Evolutionary conservation across 2,113 vertebrate genomes (phyloP).

Genomic region (Aegithalos caudatus): DNA sequence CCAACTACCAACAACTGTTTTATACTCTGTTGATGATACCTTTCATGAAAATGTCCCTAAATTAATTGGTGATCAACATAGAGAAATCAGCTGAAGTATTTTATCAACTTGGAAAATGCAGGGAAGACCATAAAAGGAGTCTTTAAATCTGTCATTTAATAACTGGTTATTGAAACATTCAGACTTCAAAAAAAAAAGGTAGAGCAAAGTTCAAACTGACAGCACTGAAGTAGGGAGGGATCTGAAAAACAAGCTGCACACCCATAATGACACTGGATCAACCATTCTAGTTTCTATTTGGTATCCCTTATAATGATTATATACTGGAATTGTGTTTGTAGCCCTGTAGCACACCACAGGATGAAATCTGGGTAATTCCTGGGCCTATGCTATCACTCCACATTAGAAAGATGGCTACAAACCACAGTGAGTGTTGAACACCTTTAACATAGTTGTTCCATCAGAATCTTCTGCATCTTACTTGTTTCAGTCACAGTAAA

Average conservation of each 20-base stretch:
- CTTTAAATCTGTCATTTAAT: neutral
- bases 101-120: neutral
- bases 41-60: neutral
- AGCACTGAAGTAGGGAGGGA: neutral
- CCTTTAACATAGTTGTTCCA: neutral
- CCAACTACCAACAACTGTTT: rapidly evolving
- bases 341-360: rapidly evolving
- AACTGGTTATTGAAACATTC: neutral
- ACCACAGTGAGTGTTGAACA: neutral
- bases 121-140: neutral
- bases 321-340: neutral
- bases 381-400: too few relatives aligned
- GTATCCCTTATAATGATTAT: neutral
- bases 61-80: rapidly evolving
- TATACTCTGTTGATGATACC: neutral
- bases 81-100: neutral
- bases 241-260: neutral
- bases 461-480: neutral
- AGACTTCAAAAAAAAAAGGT: too few relatives aligned
- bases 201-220: neutral
- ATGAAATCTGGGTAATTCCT: neutral
- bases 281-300: neutral
- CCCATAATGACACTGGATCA: neutral
- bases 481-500: neutral
- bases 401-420: neutral